Percentiles rank a stretch among this genome's conserved stretches.
Evolutionary conservation across 1,140 invertebrate genomes (phyloP).

Genomic region (Myzus persicae): DNA sequence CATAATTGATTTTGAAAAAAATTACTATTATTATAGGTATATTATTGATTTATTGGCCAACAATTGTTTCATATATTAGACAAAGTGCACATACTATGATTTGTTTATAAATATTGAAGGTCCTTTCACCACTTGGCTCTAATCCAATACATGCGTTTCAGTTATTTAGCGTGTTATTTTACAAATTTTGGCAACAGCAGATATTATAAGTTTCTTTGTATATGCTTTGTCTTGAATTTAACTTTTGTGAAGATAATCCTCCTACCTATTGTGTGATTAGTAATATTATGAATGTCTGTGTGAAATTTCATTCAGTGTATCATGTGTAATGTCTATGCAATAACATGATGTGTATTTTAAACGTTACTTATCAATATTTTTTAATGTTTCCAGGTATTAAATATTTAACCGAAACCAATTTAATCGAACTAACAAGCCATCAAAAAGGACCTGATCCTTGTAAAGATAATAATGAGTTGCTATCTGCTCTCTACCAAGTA

Average conservation of each 20-base stretch:
- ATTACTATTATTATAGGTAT: neutral
- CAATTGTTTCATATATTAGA: slow-evolving; percentile 9
- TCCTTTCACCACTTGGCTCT: slow-evolving; percentile 46
- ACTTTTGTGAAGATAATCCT: slow-evolving; percentile 24
- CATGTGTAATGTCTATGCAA: neutral
- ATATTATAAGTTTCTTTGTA: slow-evolving; percentile 48
- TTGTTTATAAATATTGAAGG: slow-evolving; percentile 57
- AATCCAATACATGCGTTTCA: slow-evolving; percentile 28
- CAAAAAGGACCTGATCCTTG: slow-evolving; percentile 65
- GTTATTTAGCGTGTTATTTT: slow-evolving; percentile 52
- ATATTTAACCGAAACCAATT: slow-evolving; percentile 71
- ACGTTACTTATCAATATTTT: neutral
- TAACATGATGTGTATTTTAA: slow-evolving; percentile 16
- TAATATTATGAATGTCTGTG: neutral
- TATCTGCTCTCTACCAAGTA: slow-evolving; percentile 75
- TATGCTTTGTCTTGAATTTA: slow-evolving; percentile 53
- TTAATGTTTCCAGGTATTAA: slow-evolving; percentile 52
- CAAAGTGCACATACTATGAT: slow-evolving; percentile 15
- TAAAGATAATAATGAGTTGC: slow-evolving; percentile 70
- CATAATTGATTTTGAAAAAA: neutral
- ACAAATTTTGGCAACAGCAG: slow-evolving; percentile 50
- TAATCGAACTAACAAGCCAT: slow-evolving; percentile 72
- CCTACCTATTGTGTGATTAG: slow-evolving; percentile 20
- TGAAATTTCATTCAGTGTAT: neutral
- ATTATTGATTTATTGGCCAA: neutral